Evolutionary conservation across 2,888 invertebrate species (phyloP).

Genomic region (Ochropleura leucogaster): DNA sequence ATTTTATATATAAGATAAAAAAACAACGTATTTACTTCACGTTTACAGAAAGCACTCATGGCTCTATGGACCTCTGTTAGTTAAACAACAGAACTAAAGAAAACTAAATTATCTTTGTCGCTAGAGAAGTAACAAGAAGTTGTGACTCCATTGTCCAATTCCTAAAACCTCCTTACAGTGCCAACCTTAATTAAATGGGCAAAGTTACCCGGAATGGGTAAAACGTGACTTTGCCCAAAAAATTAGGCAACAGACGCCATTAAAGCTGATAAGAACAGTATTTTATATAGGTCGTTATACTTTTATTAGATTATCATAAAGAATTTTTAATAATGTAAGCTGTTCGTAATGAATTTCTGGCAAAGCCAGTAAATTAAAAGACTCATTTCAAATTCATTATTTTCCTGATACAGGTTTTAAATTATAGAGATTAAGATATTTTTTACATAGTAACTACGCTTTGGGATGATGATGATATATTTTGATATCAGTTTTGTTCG

Average conservation of each 20-base stretch:
- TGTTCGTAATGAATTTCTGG: constrained; percentile 28
- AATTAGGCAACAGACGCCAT: constrained; percentile 63
- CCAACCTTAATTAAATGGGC: constrained; percentile 73
- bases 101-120: constrained; percentile 44
- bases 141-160: constrained; percentile 61
- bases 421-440: constrained; percentile 3
- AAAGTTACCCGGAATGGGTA: constrained; percentile 73
- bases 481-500: not conserved
- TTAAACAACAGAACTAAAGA: constrained; percentile 20
- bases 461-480: not conserved
- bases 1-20: too few species aligned
- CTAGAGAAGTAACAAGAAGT: constrained; percentile 64
- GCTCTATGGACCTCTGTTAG: too few species aligned
- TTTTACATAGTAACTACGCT: not conserved
- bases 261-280: constrained; percentile 51
- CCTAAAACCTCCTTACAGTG: constrained; percentile 61
- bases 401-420: not conserved
- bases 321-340: constrained; percentile 33
- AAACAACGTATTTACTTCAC: too few species aligned
- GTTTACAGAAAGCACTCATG: too few species aligned
- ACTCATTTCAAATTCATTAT: constrained; percentile 9
- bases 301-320: constrained; percentile 41
- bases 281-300: constrained; percentile 47
- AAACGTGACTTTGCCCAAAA: constrained; percentile 74
- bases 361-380: constrained; percentile 20